Conservation (phyloP, 2,797 vertebrate species). For the Coreius guichenoti region DNA sequence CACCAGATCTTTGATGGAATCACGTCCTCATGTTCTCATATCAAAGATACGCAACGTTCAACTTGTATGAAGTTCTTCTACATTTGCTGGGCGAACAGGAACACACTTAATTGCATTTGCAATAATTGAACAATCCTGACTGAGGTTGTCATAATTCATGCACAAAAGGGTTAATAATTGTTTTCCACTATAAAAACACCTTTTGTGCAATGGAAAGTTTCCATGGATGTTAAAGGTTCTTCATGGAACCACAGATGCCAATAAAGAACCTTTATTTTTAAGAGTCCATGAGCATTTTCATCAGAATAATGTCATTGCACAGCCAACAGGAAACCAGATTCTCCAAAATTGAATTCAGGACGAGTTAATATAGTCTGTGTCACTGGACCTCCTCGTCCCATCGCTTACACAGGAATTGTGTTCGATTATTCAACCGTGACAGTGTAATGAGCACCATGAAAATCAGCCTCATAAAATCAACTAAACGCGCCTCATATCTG, state of each 20-base stretch:
- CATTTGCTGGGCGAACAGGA: too few relatives aligned
- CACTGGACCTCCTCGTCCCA: neutral
- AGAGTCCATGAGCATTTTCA: neutral
- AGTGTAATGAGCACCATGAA: neutral
- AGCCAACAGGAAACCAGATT: neutral
- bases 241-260: neutral
- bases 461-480: neutral
- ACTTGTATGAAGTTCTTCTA: too few relatives aligned
- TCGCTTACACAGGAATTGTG: neutral
- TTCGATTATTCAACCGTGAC: neutral
- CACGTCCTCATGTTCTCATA: neutral
- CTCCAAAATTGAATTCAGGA: neutral
- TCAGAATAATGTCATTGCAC: neutral
- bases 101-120: too few relatives aligned
- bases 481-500: neutral
- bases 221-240: too few relatives aligned
- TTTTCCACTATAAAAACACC: too few relatives aligned
- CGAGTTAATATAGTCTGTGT: neutral
- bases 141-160: too few relatives aligned
- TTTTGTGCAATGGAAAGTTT: too few relatives aligned
- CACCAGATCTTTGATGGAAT: too few relatives aligned
- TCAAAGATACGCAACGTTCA: too few relatives aligned
- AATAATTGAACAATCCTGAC: too few relatives aligned
- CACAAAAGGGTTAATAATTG: too few relatives aligned
- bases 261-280: neutral